Base-by-base conservation (phyloP, 2,888 invertebrate species). In the Nemurella pictetii region DNA sequence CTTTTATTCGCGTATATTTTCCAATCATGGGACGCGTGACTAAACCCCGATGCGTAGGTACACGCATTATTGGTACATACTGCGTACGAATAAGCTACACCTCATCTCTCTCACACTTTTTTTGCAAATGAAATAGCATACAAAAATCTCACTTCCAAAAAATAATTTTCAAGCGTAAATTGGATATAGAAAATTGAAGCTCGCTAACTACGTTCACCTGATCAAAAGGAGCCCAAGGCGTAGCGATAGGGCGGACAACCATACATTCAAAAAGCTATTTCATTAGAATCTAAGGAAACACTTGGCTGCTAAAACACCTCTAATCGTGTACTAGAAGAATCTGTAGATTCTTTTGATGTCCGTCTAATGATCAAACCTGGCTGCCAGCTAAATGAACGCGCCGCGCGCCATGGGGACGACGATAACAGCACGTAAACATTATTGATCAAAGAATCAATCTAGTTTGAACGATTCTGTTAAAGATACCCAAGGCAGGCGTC, bases 381-480 rank as follows among this genome's bases (percentile, higher is more conserved):
- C 55, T 3, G 12, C 15, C 12, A 12, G 55, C 20, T 12, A 55
- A 1, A 55, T 2, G 55, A 55, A 20, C 55, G 55, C 20, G 15
- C 15, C 55, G 12, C 20, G 55, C 55, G 12, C 20, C 55, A 20
- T 2, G 55, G 2, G 55, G 1, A 55, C 55, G 55, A 12, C 55
- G 20, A 20, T 20, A 20, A 55, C 55, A 55, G n/a, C 55, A 75
- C 75, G 75, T 75, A 27, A 27, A 75, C 75, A 75, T 75, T 28
- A 75, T 26, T 27, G 78, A 30, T 30, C 29, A 78, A 78, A 78
- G 78, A 78, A 78, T 78, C 78, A 78, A 78, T 78, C 78, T 78
- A 30, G 28, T 28, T n/a, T 30, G 29, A 78, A 78, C 78, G 78
- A 78, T 29, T 12, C 28, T 30, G 78, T 78, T 78, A 78, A 78